Evolutionary conservation across 2,113 vertebrate genomes (phyloP), one percentile per base, ranked within the genome.

Genomic region (Sialia sialis): DNA sequence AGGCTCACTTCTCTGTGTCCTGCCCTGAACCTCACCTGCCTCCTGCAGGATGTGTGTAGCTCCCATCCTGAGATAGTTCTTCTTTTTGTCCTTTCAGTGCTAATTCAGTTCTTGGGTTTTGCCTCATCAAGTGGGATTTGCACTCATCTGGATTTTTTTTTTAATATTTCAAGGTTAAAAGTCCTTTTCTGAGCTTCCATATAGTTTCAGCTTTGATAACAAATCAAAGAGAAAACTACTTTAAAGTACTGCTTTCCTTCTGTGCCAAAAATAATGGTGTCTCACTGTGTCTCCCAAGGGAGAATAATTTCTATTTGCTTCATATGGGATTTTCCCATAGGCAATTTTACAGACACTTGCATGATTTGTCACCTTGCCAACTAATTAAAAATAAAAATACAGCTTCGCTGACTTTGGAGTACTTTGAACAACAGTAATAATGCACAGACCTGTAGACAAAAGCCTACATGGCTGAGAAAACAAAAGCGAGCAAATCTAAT

Each of bases 141-240:
- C 43, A 62, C 10, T 92, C 77, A 79, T 54, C 23, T 70, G 54
- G 54, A 60, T 94, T 82, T 84, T 52, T 66, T 46, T 43, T 51
- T 32, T 39, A 19, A 7, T 64, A 43, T 73, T 93, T 93, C 32
- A 67, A 93, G 29, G 58, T 77, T 93, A 54, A 51, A 93, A 70
- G 25, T 67, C 29, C 8, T 41, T 94, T 93, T 58, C 66, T 81
- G 32, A 46, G 76, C 74, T 90, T 93, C 66, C 55, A 89, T 93
- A 54, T 68, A 79, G 68, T 59, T 95, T 92, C 85, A 75, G 62
- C 95, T 93, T 95, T 95, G 95, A 93, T 95, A 93, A 92, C 49
- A 91, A 96, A 95, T 95, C 94, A 97, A 95, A 97, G 93, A 80
- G 72, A 36, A 85, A 79, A 67, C 67, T 92, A 49, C 91, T 96